Conservation (phyloP, 2,797 vertebrate genomes). For the Onychomys arenicola region DNA sequence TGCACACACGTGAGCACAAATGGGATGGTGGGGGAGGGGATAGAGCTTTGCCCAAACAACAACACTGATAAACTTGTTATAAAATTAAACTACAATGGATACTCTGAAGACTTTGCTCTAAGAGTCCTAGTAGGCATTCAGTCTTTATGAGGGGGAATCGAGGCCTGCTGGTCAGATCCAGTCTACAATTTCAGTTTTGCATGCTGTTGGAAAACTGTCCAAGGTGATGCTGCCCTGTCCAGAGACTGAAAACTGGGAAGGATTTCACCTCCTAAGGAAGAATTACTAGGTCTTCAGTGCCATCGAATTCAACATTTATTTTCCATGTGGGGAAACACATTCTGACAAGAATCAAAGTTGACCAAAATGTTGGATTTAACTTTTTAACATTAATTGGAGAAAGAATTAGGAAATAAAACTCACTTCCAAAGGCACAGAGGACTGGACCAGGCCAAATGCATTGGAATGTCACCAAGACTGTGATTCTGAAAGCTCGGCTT, state of each 20-base stretch:
- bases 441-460: not conserved
- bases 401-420: slow-evolving; percentile 29
- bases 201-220: not conserved
- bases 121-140: not conserved
- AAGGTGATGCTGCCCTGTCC: not conserved
- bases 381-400: not conserved
- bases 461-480: not conserved
- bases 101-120: slow-evolving; percentile 39
- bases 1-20: not conserved
- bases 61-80: not conserved
- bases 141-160: not conserved
- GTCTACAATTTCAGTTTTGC: slow-evolving; percentile 6
- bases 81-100: slow-evolving; percentile 44
- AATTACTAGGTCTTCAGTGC: not conserved
- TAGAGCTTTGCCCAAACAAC: slow-evolving; percentile 9
- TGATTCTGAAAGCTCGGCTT: not conserved
- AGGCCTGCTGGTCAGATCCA: slow-evolving; percentile 14
- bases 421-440: slow-evolving; percentile 30
- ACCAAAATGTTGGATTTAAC: slow-evolving; percentile 32
- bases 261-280: not conserved
- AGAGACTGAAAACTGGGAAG: slow-evolving; percentile 27
- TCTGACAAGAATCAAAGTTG: slow-evolving; percentile 23
- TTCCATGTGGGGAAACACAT: slow-evolving; percentile 12
- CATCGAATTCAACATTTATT: not conserved
- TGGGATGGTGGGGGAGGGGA: not conserved